phyloP scores from a whole-genome alignment of 2,888 invertebrate species.

The Eupithecia pulchellata region DNA sequence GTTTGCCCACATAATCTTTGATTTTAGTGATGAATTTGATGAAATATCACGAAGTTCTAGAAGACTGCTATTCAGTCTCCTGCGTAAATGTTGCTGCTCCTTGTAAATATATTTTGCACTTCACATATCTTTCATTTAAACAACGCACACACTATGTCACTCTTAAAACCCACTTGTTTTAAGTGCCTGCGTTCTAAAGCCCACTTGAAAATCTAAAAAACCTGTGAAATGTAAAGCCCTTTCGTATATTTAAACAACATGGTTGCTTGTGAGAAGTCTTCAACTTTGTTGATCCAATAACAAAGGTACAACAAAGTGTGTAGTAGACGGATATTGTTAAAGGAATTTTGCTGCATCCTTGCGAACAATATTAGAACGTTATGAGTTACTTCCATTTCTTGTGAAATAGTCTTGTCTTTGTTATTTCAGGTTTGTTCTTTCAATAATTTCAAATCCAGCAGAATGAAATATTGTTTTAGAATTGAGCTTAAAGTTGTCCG shows the following conservation, averaged over 20 bases:
- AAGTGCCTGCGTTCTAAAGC: conserved; percentile 32
- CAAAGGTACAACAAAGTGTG: conserved; percentile 5
- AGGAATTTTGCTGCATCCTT: background rate
- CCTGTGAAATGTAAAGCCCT: conserved; percentile 27
- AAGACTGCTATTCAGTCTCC: background rate
- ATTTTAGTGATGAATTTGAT: background rate
- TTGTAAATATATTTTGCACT: background rate
- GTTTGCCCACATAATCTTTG: background rate
- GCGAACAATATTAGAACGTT: background rate
- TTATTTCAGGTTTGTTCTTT: background rate
- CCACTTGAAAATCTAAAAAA: conserved; percentile 29
- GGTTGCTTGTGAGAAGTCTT: conserved; percentile 14
- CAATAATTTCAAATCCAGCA: background rate
- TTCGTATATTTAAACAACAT: conserved; percentile 18
- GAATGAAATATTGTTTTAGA: background rate
- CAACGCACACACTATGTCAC: conserved; percentile 12
- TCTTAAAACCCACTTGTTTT: conserved; percentile 27
- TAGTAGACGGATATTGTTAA: background rate
- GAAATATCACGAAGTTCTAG: background rate
- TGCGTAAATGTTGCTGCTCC: no score
- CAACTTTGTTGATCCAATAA: conserved; percentile 17
- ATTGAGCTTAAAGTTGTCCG: background rate
- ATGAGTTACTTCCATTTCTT: background rate
- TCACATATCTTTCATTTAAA: conserved; percentile 13
- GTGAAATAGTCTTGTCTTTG: background rate